These are phyloP conservation scores for Echinometra lucunter DNA, from an alignment of 53 echinoderm and acorn worm genomes.

Conservation along the genomic window DNA sequence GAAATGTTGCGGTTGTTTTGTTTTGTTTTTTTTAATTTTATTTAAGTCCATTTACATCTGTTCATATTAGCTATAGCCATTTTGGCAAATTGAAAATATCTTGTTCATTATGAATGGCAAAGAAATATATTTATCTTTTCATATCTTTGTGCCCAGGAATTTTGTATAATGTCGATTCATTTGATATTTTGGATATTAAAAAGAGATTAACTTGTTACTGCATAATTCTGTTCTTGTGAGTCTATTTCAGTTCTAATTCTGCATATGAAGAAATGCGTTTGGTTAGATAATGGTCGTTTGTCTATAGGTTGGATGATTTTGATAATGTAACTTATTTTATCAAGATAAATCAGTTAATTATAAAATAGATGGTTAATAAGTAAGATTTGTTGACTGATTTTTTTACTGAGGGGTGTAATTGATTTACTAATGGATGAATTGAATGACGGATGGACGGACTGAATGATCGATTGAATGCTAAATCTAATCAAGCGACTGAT, in stretches of 20 bases:
- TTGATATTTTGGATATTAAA: neutral
- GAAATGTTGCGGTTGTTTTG: too few species aligned
- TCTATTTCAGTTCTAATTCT: neutral
- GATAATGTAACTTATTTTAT: neutral
- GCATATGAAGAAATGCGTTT: neutral
- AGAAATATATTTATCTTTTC: neutral
- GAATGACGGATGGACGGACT: neutral
- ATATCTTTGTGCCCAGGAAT: neutral
- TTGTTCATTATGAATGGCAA: neutral
- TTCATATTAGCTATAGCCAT: neutral
- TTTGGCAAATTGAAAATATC: neutral
- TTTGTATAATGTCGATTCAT: neutral
- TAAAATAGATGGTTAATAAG: neutral
- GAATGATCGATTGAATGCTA: neutral
- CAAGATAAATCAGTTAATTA: too few species aligned
- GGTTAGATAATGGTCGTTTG: neutral
- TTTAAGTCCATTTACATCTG: neutral
- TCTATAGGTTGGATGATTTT: neutral
- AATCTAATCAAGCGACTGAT: neutral
- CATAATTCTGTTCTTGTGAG: neutral
- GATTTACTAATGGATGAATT: too few species aligned
- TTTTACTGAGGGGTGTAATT: too few species aligned
- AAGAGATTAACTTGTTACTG: neutral
- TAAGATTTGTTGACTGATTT: neutral
- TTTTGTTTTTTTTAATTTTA: too few species aligned